These are phyloP conservation scores for Nothobranchius furzeri DNA, from an alignment of 2,113 vertebrate species.

Conservation along the genomic window DNA sequence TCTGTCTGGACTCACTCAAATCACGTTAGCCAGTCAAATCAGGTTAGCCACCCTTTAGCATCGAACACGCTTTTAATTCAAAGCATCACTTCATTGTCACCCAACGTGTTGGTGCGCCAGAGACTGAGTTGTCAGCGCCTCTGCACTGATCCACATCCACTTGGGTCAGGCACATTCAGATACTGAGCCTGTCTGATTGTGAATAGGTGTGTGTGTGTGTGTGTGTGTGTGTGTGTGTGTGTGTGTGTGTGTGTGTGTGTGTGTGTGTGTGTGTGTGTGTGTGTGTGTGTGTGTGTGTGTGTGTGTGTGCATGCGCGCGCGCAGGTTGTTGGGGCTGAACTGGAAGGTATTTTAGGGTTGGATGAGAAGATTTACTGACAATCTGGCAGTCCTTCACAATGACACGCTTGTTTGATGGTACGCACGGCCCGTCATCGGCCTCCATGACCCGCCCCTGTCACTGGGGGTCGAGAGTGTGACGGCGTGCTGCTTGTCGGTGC, in stretches of 20 bases:
- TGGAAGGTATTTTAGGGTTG: constrained; percentile 58
- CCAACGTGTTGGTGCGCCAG: constrained; percentile 58
- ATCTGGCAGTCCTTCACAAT: constrained; percentile 66
- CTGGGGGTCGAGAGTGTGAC: constrained; percentile 62
- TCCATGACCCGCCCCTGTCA: constrained; percentile 69
- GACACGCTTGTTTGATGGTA: constrained; percentile 68
- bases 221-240: not conserved
- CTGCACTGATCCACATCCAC: constrained; percentile 71
- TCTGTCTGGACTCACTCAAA: constrained; percentile 61
- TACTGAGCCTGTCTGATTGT: constrained; percentile 32
- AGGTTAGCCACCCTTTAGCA: constrained; percentile 69
- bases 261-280: not conserved
- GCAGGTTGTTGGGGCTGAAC: not conserved
- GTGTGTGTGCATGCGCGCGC: not conserved
- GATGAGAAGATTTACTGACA: constrained; percentile 70
- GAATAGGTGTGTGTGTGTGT: constrained; percentile 2
- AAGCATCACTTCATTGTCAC: constrained; percentile 65
- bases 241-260: constrained; percentile 8
- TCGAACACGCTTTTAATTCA: constrained; percentile 75
- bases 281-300: constrained; percentile 10
- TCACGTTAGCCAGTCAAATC: constrained; percentile 74
- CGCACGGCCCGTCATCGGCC: constrained; percentile 43
- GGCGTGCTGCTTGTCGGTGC: constrained; percentile 61
- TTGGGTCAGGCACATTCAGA: constrained; percentile 62
- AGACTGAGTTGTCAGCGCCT: constrained; percentile 60